A percentile compares a stretch with the other conserved stretches of the same genome.
Evolutionary conservation across 1,140 invertebrate species (phyloP).

Genomic region (Lanistes nyassanus): DNA sequence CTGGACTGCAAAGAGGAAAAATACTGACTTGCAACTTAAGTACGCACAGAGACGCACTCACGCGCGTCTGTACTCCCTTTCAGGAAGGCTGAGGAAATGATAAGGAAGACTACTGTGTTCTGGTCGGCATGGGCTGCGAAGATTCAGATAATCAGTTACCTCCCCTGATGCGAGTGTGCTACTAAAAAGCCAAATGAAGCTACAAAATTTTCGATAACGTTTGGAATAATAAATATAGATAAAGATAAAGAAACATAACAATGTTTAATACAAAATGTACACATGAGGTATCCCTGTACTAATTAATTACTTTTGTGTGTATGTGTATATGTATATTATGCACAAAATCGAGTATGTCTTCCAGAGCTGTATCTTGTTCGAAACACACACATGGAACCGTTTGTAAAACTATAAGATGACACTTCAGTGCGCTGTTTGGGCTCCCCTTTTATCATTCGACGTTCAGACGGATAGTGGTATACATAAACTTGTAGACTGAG

Average conservation of each 20-base stretch:
- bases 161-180: constrained; percentile 1
- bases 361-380: background rate
- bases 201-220: background rate
- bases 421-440: background rate
- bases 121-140: background rate
- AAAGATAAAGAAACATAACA: background rate
- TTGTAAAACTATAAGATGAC: background rate
- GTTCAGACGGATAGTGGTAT: too few relatives aligned
- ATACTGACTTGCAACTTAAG: background rate
- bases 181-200: background rate
- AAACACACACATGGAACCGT: background rate
- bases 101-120: background rate
- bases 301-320: background rate
- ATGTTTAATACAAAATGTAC: background rate
- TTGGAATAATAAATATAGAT: background rate
- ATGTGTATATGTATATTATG: background rate
- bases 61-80: background rate
- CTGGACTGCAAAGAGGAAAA: background rate
- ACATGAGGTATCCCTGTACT: background rate
- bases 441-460: too few relatives aligned
- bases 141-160: background rate
- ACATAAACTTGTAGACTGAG: too few relatives aligned
- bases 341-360: constrained; percentile 1
- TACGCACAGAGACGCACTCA: background rate
- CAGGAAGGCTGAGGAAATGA: background rate